These are phyloP conservation scores for Hydractinia echinata DNA, from an alignment of 30 jellyfish, hydroid and myxozoan genomes.

Conservation along the genomic window DNA sequence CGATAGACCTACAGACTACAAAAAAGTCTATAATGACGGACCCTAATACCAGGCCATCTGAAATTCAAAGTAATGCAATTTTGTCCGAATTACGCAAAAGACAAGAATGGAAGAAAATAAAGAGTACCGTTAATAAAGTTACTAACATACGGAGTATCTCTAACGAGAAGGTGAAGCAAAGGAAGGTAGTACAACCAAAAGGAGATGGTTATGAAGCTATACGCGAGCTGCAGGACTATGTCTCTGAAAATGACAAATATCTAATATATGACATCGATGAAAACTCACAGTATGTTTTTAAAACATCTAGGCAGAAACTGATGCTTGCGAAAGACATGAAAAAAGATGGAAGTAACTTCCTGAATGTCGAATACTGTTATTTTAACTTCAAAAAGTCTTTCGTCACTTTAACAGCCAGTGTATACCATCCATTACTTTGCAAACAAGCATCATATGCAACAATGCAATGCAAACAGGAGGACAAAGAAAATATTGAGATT, in stretches of 20 bases:
- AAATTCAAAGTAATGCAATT: too few species aligned
- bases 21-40: too few species aligned
- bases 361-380: not conserved
- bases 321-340: not conserved
- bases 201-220: too few species aligned
- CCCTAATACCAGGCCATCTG: too few species aligned
- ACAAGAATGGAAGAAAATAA: too few species aligned
- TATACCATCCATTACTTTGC: not conserved
- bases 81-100: too few species aligned
- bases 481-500: not conserved
- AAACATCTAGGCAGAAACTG: not conserved
- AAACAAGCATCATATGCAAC: not conserved
- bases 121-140: too few species aligned
- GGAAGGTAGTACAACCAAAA: too few species aligned
- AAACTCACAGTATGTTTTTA: not conserved
- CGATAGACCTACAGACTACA: too few species aligned
- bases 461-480: not conserved
- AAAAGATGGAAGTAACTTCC: not conserved
- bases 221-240: too few species aligned
- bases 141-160: too few species aligned
- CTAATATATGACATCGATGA: not conserved
- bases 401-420: conserved; percentile 1
- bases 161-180: too few species aligned
- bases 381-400: not conserved
- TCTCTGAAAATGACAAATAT: not conserved